phyloP scores from a whole-genome alignment of 2,113 vertebrate species.

The Onychostruthus taczanowskii region DNA sequence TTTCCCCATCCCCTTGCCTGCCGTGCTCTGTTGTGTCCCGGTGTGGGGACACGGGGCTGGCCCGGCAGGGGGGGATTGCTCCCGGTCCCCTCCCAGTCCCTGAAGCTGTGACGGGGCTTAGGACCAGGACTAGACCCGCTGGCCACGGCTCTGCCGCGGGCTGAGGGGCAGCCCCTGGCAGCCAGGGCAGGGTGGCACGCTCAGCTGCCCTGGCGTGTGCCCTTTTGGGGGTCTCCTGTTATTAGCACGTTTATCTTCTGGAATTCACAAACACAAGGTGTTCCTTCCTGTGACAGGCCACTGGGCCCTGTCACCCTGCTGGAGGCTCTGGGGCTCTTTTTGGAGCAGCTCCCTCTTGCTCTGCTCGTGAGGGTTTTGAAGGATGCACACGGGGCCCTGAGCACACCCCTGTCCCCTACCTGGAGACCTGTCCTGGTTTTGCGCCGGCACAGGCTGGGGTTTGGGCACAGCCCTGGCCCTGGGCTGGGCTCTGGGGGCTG shows the following conservation, averaged over 20 bases:
- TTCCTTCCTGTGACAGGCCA: too few relatives aligned
- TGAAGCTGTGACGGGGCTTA: background rate
- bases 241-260: fast-evolving
- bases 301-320: background rate
- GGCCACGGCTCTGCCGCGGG: background rate
- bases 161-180: background rate
- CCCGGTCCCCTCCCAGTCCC: fast-evolving
- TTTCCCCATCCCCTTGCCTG: background rate
- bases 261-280: background rate
- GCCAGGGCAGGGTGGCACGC: background rate
- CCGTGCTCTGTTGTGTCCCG: fast-evolving
- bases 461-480: background rate
- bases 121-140: fast-evolving
- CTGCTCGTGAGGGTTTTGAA: background rate
- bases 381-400: fast-evolving
- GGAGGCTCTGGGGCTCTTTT: background rate
- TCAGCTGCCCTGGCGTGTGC: fast-evolving
- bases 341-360: background rate
- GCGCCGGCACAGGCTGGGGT: background rate
- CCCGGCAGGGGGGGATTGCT: background rate
- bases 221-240: background rate
- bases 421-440: background rate
- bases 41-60: background rate
- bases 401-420: background rate
- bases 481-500: fast-evolving